These are phyloP conservation scores for Bufotes viridis DNA, from an alignment of 2,797 vertebrate genomes.

Conservation along the genomic window DNA sequence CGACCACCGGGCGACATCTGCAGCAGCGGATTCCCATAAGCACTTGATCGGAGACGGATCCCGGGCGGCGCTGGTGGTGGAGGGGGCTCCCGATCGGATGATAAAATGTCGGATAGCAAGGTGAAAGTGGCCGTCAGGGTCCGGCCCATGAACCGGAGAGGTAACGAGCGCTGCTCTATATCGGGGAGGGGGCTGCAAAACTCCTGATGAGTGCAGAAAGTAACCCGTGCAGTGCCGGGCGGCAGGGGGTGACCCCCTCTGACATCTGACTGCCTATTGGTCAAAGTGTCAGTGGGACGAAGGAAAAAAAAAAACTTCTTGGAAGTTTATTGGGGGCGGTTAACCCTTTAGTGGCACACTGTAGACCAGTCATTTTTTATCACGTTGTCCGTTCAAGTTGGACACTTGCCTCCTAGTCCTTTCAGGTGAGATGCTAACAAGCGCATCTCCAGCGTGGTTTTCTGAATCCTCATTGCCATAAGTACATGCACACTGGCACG, in stretches of 20 bases:
- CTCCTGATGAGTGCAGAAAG: constrained; percentile 26
- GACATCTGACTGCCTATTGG: background rate
- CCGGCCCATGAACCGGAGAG: constrained; percentile 96
- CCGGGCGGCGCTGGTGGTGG: constrained; percentile 53
- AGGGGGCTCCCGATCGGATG: constrained; percentile 69
- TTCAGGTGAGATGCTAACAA: background rate
- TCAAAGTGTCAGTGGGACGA: background rate
- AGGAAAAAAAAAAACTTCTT: background rate
- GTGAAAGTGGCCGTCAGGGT: constrained; percentile 98
- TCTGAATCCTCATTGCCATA: background rate
- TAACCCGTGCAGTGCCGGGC: constrained; percentile 30
- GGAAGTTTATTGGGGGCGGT: background rate
- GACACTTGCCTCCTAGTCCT: no score
- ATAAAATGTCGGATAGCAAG: constrained; percentile 96
- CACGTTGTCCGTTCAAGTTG: no score
- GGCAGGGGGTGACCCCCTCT: background rate
- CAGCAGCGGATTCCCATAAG: constrained; percentile 20
- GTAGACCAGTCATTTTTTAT: background rate
- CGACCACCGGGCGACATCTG: constrained; percentile 24
- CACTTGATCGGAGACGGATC: constrained; percentile 36
- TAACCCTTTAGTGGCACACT: background rate
- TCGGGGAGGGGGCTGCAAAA: constrained; percentile 27
- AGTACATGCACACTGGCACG: no score
- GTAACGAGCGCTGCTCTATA: constrained; percentile 72
- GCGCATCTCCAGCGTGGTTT: background rate